phyloP scores from a whole-genome alignment of 2,113 vertebrate genomes.

The Oncorhynchus tshawytscha region DNA sequence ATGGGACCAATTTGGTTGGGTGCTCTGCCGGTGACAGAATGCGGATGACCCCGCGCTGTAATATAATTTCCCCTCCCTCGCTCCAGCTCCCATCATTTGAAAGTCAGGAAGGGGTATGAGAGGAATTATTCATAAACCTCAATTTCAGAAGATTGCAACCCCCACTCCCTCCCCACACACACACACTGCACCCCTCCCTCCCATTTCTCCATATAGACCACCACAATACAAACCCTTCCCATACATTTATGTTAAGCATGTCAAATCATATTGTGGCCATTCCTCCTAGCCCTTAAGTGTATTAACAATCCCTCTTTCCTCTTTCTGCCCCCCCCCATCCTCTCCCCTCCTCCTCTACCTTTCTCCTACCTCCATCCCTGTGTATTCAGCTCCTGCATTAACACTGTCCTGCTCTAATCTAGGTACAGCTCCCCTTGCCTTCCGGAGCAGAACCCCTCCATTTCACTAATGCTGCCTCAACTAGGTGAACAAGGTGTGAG shows the following conservation, averaged over 20 bases:
- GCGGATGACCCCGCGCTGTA: slow-evolving; percentile 73
- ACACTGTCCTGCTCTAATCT: slow-evolving; percentile 79
- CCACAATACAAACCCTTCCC: slow-evolving; percentile 52
- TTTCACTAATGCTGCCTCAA: slow-evolving; percentile 75
- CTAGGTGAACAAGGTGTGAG: slow-evolving; percentile 61
- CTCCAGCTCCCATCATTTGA: slow-evolving; percentile 75
- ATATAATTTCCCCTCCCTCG: slow-evolving; percentile 41
- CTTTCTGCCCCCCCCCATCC: slow-evolving; percentile 29
- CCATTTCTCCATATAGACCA: slow-evolving; percentile 31
- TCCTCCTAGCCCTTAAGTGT: slow-evolving; percentile 68
- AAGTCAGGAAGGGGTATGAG: slow-evolving; percentile 68
- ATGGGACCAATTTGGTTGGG: slow-evolving; percentile 47
- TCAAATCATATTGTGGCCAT: slow-evolving; percentile 80
- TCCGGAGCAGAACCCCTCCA: slow-evolving; percentile 67
- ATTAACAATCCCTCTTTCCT: slow-evolving; percentile 52
- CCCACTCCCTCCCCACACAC: slow-evolving; percentile 33
- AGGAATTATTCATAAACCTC: slow-evolving; percentile 80
- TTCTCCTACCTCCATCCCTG: slow-evolving; percentile 53
- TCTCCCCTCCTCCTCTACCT: neutral
- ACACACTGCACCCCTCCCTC: slow-evolving; percentile 52
- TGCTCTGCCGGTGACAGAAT: slow-evolving; percentile 69
- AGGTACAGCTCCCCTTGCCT: slow-evolving; percentile 54
- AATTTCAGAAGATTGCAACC: slow-evolving; percentile 57
- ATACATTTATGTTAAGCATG: slow-evolving; percentile 87
- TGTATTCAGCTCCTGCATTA: slow-evolving; percentile 43